These are phyloP conservation scores for Etia nguti DNA, from an alignment of 2,113 vertebrate genomes.

Conservation along the genomic window DNA sequence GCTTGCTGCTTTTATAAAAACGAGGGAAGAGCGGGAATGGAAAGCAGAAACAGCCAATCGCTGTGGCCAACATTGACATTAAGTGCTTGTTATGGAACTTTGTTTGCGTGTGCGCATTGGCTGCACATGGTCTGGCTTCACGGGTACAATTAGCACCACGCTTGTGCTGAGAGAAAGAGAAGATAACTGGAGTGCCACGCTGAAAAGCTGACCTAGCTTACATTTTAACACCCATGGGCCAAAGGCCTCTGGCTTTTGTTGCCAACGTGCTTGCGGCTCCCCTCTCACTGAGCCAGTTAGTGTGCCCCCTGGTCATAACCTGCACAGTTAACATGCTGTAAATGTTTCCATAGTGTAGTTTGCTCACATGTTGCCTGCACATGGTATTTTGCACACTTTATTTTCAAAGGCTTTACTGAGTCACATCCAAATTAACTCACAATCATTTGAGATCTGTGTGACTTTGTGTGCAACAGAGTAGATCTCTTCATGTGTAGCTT, in stretches of 20 bases:
- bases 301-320: neutral
- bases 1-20: conserved; percentile 12
- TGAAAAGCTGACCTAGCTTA: conserved; percentile 48
- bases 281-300: conserved; percentile 29
- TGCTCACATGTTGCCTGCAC: neutral
- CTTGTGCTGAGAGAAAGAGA: conserved; percentile 18
- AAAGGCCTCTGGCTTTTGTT: conserved; percentile 37
- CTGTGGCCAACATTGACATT: conserved; percentile 5
- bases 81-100: conserved; percentile 21
- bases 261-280: conserved; percentile 5
- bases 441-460: neutral
- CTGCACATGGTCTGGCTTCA: conserved; percentile 33
- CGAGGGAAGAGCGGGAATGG: neutral
- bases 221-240: conserved; percentile 43
- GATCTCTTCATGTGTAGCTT: neutral
- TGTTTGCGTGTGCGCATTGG: neutral
- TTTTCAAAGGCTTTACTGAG: neutral
- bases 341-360: neutral
- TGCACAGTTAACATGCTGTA: neutral
- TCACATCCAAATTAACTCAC: neutral
- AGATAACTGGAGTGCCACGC: conserved; percentile 4
- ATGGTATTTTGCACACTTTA: neutral
- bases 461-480: neutral
- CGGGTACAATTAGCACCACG: conserved; percentile 17
- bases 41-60: conserved; percentile 6